phyloP scores from a whole-genome alignment of 2,888 invertebrate species.

The Chymomyza fuscimana region DNA sequence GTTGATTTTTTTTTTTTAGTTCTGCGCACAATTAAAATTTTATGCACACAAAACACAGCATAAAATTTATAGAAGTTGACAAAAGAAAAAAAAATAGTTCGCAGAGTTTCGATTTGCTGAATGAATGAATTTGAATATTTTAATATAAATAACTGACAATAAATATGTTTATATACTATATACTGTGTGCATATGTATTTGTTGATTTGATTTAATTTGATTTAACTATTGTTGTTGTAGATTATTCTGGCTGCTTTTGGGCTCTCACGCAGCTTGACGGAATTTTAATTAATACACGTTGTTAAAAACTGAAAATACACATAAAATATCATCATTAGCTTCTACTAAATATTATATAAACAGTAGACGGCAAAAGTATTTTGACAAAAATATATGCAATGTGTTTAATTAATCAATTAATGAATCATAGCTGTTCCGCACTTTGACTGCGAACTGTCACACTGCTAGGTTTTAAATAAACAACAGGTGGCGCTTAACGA shows the following conservation, averaged over 20 bases:
- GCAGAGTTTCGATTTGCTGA: conserved; percentile 39
- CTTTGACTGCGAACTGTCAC: too few species aligned
- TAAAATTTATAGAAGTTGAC: neutral
- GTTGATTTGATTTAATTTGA: conserved; percentile 46
- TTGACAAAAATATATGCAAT: too few species aligned
- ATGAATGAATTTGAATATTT: conserved; percentile 72
- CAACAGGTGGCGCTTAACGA: too few species aligned
- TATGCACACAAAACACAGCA: neutral
- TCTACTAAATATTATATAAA: conserved; percentile 10
- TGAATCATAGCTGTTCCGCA: too few species aligned
- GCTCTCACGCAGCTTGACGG: conserved; percentile 46
- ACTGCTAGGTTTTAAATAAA: too few species aligned
- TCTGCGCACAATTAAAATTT: conserved; percentile 7
- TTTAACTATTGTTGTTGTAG: neutral
- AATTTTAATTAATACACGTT: conserved; percentile 60
- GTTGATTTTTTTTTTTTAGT: conserved; percentile 18
- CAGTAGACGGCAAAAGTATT: too few species aligned
- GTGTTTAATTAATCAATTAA: too few species aligned
- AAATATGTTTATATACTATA: neutral
- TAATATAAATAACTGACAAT: conserved; percentile 44
- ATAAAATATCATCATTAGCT: conserved; percentile 33
- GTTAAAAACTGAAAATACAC: conserved; percentile 57
- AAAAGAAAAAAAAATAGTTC: conserved; percentile 31
- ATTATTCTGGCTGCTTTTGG: neutral
- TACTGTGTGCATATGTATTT: conserved; percentile 15